Percentiles rank a stretch among this genome's conserved stretches.
phyloP scores from a whole-genome alignment of 2,888 invertebrate genomes.

The Xanthorhoe spadicearia region DNA sequence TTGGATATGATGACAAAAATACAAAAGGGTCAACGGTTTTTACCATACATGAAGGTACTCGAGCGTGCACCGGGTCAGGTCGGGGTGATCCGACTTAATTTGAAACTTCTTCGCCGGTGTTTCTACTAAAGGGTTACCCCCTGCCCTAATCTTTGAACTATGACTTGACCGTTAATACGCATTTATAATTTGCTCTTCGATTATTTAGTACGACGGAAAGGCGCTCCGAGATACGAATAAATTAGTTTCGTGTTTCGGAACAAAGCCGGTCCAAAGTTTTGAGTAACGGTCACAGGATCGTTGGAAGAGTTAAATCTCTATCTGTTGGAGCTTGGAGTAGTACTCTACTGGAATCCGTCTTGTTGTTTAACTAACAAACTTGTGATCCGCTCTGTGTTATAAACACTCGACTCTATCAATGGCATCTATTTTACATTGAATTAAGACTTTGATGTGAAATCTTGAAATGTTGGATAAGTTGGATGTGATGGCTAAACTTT shows the following conservation, averaged over 20 bases:
- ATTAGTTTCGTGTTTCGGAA: slow-evolving; percentile 83
- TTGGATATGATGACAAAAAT: slow-evolving; percentile 26
- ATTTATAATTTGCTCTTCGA: slow-evolving; percentile 84
- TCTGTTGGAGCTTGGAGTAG: slow-evolving; percentile 65
- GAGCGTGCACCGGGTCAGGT: slow-evolving; percentile 66
- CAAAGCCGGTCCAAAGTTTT: slow-evolving; percentile 79
- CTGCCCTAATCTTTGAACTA: slow-evolving; percentile 85
- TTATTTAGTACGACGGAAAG: slow-evolving; percentile 79
- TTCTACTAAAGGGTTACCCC: slow-evolving; percentile 78
- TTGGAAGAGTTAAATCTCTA: slow-evolving; percentile 73
- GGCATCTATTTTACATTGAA: slow-evolving; percentile 29
- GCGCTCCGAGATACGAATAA: slow-evolving; percentile 80
- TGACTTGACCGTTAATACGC: slow-evolving; percentile 85
- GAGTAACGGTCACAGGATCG: slow-evolving; percentile 81
- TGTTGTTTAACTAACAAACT: slow-evolving; percentile 64
- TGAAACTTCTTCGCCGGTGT: slow-evolving; percentile 71
- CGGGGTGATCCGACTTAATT: slow-evolving; percentile 72
- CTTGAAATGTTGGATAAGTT: slow-evolving; percentile 32
- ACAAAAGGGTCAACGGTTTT: slow-evolving; percentile 61
- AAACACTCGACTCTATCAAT: slow-evolving; percentile 37
- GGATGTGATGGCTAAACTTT: not conserved
- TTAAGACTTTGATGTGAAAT: slow-evolving; percentile 29
- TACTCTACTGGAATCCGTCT: slow-evolving; percentile 63
- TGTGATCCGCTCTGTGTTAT: slow-evolving; percentile 51
- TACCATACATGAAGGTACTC: slow-evolving; percentile 67